Evolutionary conservation across 2,888 invertebrate species (phyloP).

Genomic region (Drosophila emarginata): DNA sequence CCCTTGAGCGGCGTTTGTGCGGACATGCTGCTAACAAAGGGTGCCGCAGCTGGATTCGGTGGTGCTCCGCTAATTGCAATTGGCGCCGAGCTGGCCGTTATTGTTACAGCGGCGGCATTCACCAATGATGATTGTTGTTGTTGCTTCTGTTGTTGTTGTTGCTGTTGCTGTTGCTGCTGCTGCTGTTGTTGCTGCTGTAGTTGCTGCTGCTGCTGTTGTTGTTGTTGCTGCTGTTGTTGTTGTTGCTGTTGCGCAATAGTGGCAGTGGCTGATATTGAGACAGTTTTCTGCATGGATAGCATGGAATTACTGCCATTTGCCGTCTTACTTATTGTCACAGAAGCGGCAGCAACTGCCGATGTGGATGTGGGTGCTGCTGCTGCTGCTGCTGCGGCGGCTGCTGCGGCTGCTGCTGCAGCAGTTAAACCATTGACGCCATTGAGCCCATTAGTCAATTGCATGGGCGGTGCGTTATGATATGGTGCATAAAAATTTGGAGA

Average conservation of each 20-base stretch:
- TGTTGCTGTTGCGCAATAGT: constrained; percentile 78
- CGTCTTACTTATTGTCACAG: constrained; percentile 58
- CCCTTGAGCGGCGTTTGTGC: constrained; percentile 79
- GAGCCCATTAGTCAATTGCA: constrained; percentile 79
- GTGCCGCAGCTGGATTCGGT: constrained; percentile 69
- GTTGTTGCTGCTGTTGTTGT: constrained; percentile 67
- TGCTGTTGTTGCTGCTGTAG: constrained; percentile 64
- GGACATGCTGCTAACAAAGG: constrained; percentile 77
- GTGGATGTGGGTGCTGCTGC: constrained; percentile 33
- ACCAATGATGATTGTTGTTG: constrained; percentile 58
- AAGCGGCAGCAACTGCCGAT: constrained; percentile 45
- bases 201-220: constrained; percentile 71
- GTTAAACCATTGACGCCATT: constrained; percentile 74
- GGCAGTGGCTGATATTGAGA: constrained; percentile 71
- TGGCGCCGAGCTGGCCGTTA: constrained; percentile 58
- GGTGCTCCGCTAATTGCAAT: constrained; percentile 65
- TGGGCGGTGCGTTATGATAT: constrained; percentile 77
- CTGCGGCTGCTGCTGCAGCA: constrained; percentile 53
- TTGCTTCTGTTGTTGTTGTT: constrained; percentile 64
- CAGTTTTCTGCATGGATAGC: constrained; percentile 77
- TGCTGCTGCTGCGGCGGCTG: constrained; percentile 42
- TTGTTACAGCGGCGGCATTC: constrained; percentile 37
- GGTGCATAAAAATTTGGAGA: constrained; percentile 82
- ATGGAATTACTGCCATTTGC: constrained; percentile 71
- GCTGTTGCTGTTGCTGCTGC: constrained; percentile 66